phyloP scores from a whole-genome alignment of 2,888 invertebrate genomes.

The Bruchidius siliquastri region DNA sequence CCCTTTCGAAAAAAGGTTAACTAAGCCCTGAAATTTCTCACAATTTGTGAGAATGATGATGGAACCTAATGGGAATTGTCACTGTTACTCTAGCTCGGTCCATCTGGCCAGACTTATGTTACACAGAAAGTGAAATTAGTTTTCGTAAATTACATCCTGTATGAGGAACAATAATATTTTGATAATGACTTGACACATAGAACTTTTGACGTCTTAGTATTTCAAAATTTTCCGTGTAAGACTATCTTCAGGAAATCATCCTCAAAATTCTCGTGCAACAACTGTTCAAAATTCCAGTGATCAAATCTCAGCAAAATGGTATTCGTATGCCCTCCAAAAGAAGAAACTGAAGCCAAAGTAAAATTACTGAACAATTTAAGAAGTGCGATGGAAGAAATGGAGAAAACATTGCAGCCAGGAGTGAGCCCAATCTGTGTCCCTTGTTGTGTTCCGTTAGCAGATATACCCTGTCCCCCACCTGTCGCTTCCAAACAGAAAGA shows the following conservation, averaged over 20 bases:
- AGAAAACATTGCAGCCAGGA: constrained; percentile 26
- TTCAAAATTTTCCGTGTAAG: constrained; percentile 8
- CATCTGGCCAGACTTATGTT: too few relatives aligned
- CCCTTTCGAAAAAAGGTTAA: too few relatives aligned
- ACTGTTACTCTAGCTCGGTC: too few relatives aligned
- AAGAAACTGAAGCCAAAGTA: constrained; percentile 31
- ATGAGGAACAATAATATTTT: not conserved
- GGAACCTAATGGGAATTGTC: too few relatives aligned
- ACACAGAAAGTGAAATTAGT: too few relatives aligned
- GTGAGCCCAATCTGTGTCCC: constrained; percentile 47
- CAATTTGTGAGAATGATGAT: too few relatives aligned
- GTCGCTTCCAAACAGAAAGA: not conserved
- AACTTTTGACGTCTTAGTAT: not conserved
- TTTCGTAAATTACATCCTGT: not conserved
- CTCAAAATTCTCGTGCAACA: not conserved
- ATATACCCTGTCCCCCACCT: constrained; percentile 27
- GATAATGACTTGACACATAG: not conserved
- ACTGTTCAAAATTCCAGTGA: constrained; percentile 19
- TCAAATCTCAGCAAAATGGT: constrained; percentile 23
- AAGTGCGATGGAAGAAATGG: constrained; percentile 34
- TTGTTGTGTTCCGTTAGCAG: constrained; percentile 42
- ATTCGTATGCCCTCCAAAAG: constrained; percentile 34
- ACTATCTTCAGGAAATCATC: not conserved
- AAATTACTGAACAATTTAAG: constrained; percentile 33
- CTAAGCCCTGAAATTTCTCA: too few relatives aligned